Percentiles rank a stretch among this genome's conserved stretches.
Evolutionary conservation across 2,797 vertebrate species (phyloP).

Genomic region (Pampus argenteus): DNA sequence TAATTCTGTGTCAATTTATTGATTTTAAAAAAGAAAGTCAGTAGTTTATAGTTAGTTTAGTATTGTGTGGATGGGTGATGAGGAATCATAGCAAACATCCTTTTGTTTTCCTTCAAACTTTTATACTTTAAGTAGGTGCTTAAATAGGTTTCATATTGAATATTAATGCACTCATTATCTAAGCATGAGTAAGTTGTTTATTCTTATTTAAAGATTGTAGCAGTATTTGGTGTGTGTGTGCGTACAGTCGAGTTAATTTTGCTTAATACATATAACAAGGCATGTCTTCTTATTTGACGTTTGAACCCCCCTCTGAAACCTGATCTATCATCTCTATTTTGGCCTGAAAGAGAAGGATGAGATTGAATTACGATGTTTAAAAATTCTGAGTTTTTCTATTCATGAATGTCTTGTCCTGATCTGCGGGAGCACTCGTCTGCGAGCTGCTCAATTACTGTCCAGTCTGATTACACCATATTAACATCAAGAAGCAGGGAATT

Average conservation of each 20-base stretch:
- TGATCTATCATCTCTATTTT: constrained; percentile 1
- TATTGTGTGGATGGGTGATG: too few relatives aligned
- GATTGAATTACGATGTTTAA: not conserved
- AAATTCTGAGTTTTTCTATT: not conserved
- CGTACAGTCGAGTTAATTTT: not conserved
- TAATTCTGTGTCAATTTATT: too few relatives aligned
- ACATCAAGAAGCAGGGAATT: constrained; percentile 14
- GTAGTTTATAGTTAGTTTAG: too few relatives aligned
- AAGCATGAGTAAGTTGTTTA: too few relatives aligned
- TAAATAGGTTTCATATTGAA: too few relatives aligned
- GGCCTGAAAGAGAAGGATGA: not conserved
- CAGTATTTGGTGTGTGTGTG: not conserved
- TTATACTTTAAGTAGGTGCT: too few relatives aligned
- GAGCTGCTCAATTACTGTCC: constrained; percentile 68
- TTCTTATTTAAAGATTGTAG: not conserved
- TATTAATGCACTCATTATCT: too few relatives aligned
- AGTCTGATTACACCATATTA: constrained; percentile 67
- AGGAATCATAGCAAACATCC: too few relatives aligned
- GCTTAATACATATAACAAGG: not conserved
- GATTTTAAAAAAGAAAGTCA: too few relatives aligned
- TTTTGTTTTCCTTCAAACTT: not conserved
- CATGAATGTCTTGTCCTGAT: constrained; percentile 25
- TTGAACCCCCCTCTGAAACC: constrained; percentile 9
- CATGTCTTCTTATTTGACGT: constrained; percentile 7
- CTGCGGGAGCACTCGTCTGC: constrained; percentile 29